Base-by-base conservation (phyloP, 92 coral and sea anemone genomes). In the Bergia puertoricense region DNA sequence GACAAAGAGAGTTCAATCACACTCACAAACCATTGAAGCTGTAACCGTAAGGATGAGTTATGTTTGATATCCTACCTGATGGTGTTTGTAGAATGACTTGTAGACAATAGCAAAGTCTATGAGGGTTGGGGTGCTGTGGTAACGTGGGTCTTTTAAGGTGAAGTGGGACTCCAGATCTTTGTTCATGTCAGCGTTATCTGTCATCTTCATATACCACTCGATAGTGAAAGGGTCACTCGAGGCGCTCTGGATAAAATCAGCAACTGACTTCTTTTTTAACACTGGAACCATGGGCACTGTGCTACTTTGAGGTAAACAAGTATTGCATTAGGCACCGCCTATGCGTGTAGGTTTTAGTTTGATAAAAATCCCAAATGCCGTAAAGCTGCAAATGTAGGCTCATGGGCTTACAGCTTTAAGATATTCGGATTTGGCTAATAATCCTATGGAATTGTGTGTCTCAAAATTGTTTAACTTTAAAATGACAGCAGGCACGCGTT, bases 161-260 rank as follows among this genome's bases (percentile, higher is more conserved):
- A 97, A 97, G 66, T 88, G 96, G 14, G 96, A 93, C 88, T 97
- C 97, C 76, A 96, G 85, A 39, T 97, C 97, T 88, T 94, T 95
- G 90, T 97, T 97, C 69, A 94, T 89, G 56, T 97, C 98, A 74
- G 98, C 95, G 80, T 96, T 95, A 82, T 97, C 98, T 36, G 96
- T 95, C 99, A 95, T 97, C 89, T 97, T 97, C 99, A 97, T 97
- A 90, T 97, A 97, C 99, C 99, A 97, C 65, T 95, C 99, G 16
- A 97, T 97, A 23, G 99, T 97, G 81, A 97, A 97, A 11, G 99
- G 99, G 81, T 94, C 98, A 0, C 95, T 97, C 0, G 99, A 97
- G 4, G 99, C 99, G 57, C 98, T 94, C 89, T 97, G 98, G 39
- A 97, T 97, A 77, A 97, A 95, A 74, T 95, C 94, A 3, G 98